These are phyloP conservation scores for Brachyhypopomus occidentalis DNA, from an alignment of 2,113 vertebrate genomes.

Conservation along the genomic window DNA sequence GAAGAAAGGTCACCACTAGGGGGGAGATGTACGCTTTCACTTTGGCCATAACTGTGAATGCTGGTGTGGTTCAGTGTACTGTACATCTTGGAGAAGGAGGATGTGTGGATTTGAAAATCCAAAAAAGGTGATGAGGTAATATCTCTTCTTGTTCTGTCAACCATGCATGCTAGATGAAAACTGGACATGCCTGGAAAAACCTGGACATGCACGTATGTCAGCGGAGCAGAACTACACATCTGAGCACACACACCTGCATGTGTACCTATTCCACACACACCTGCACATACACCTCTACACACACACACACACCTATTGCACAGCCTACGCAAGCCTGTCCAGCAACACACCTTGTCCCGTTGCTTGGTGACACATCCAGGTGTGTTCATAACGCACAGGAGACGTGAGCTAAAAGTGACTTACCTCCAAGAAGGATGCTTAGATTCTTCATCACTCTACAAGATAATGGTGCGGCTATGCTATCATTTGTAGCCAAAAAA, in stretches of 20 bases:
- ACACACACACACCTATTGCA: neutral
- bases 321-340: too few species aligned
- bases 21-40: neutral
- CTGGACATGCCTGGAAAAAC: too few species aligned
- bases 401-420: too few species aligned
- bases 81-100: neutral
- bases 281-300: neutral
- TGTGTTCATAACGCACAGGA: neutral
- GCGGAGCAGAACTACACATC: neutral
- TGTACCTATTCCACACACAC: neutral
- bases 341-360: neutral
- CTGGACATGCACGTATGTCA: neutral
- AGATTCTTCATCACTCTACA: constrained; percentile 19
- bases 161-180: constrained; percentile 8
- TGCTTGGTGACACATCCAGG: neutral
- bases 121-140: too few species aligned
- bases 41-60: neutral
- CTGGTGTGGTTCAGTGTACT: neutral
- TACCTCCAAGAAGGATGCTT: too few species aligned
- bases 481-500: constrained; percentile 13
- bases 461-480: constrained; percentile 23
- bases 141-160: neutral
- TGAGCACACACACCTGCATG: constrained; percentile 9
- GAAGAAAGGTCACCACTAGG: constrained; percentile 3
- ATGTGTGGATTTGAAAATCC: too few species aligned